Evolutionary conservation across 2,797 vertebrate genomes (phyloP), one percentile per base, ranked within the genome.

Genomic region (Poeciliopsis infans): DNA sequence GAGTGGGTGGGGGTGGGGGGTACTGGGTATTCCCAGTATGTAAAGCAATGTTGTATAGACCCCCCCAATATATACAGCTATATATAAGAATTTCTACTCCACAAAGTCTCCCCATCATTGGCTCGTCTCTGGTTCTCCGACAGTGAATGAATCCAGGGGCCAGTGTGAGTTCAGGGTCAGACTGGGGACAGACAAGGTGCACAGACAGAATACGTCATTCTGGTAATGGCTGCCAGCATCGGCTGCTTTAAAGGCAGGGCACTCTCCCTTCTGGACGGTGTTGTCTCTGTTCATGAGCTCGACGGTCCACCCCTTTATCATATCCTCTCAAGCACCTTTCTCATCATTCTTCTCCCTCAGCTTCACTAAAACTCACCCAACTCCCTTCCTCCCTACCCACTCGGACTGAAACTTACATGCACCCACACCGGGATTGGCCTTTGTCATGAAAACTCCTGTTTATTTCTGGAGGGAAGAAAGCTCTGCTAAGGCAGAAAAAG

Each of bases 201-300:
- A 78, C 92, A 94, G 93, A 92, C 89, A 80, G 86, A 90, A 85
- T 77, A 90, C 91, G 87, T 94, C 93, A 93, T 90, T 75, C 77
- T 76, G 45, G 57, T 89, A 88, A 92, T 89, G 85, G 90, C 92
- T 86, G 90, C 89, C 91, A 91, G 81, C 59, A 74, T 80, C 70
- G 36, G 83, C 76, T 53, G 76, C 88, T 91, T 87, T 91, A 88
- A 87, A 91, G 87, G 85, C 86, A 83, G 85, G 75, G 75, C 89
- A 88, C 88, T 87, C 87, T 86, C 86, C 79, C 81, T 91, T 73
- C 72, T 82, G 84, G 85, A 87, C 46, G 68, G 74, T 77, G 64
- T 82, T 88, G 88, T 89, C 82, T 87, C 85, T 87, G 87, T 88
- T 92, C 88, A 77, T 83, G 72, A 89, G 85, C 82, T 82, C 66